A percentile compares a stretch with the other conserved stretches of the same genome.
Conservation (phyloP, 2,797 vertebrate species). For the Rallus crepitans region DNA sequence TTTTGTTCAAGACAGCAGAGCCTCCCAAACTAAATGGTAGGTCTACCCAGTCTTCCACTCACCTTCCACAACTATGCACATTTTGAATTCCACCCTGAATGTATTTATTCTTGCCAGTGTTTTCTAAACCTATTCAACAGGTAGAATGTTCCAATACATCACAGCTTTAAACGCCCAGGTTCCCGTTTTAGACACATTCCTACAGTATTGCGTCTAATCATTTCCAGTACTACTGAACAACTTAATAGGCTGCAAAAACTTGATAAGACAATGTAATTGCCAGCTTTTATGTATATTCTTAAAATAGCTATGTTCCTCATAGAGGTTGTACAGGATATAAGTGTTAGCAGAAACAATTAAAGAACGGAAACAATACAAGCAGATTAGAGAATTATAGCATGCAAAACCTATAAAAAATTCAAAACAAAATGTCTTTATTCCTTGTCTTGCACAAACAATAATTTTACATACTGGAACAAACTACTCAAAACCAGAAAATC, state of each 20-base stretch:
- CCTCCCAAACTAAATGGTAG: not conserved
- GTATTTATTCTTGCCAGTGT: not conserved
- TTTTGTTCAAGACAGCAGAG: not conserved
- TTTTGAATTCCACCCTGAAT: not conserved
- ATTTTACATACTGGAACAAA: slow-evolving; percentile 14
- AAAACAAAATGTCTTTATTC: not conserved
- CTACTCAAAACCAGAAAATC: slow-evolving; percentile 3
- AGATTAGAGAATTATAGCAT: slow-evolving; percentile 29
- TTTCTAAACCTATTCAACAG: not conserved
- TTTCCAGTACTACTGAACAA: slow-evolving; percentile 71
- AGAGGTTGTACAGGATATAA: slow-evolving; percentile 57
- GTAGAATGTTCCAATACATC: not conserved
- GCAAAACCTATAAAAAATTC: not conserved
- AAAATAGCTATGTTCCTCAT: slow-evolving; percentile 49
- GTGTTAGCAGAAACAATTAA: slow-evolving; percentile 67
- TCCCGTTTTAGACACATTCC: not conserved
- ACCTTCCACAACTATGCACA: not conserved
- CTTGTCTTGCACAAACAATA: slow-evolving; percentile 2
- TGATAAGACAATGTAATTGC: slow-evolving; percentile 80
- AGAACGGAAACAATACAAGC: slow-evolving; percentile 61
- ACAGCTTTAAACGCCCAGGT: not conserved
- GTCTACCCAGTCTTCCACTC: not conserved
- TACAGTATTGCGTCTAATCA: slow-evolving; percentile 53
- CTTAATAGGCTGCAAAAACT: slow-evolving; percentile 77
- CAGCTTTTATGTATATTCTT: slow-evolving; percentile 71